A percentile compares a stretch with the other conserved stretches of the same genome.
Evolutionary conservation across 2,113 vertebrate genomes (phyloP).

Genomic region (Pithys albifrons): DNA sequence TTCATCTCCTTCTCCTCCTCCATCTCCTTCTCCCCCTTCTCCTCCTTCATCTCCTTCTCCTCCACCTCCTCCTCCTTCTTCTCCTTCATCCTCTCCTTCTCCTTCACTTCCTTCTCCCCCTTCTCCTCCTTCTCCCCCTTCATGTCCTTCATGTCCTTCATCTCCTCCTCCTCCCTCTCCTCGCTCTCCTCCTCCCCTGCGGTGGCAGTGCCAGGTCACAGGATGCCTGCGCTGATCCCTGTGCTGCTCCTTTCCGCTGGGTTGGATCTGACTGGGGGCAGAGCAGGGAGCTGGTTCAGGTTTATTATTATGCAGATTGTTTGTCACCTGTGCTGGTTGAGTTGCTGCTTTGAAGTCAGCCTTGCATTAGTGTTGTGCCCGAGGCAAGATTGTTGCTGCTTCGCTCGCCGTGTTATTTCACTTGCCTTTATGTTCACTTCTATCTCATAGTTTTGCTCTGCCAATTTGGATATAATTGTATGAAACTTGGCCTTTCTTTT

Average conservation of each 20-base stretch:
- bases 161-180: not conserved
- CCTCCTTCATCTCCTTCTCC: not conserved
- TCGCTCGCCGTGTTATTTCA: not conserved
- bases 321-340: conserved; percentile 46
- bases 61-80: not conserved
- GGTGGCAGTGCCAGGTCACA: rapidly evolving
- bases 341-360: conserved; percentile 47
- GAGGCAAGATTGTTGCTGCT: conserved; percentile 30
- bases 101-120: not conserved
- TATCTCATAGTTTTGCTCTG: not conserved
- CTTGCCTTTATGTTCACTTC: conserved; percentile 19
- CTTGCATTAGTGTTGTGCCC: conserved; percentile 14
- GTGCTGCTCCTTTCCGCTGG: not conserved
- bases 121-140: not conserved
- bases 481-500: not conserved
- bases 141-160: too few species aligned
- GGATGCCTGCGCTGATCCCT: rapidly evolving
- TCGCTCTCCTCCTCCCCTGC: not conserved
- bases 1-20: not conserved
- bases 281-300: not conserved
- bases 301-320: not conserved
- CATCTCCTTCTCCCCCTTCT: not conserved
- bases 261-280: not conserved
- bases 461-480: not conserved
- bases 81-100: not conserved